phyloP scores from a whole-genome alignment of 2,113 vertebrate species.

The Anguilla rostrata region DNA sequence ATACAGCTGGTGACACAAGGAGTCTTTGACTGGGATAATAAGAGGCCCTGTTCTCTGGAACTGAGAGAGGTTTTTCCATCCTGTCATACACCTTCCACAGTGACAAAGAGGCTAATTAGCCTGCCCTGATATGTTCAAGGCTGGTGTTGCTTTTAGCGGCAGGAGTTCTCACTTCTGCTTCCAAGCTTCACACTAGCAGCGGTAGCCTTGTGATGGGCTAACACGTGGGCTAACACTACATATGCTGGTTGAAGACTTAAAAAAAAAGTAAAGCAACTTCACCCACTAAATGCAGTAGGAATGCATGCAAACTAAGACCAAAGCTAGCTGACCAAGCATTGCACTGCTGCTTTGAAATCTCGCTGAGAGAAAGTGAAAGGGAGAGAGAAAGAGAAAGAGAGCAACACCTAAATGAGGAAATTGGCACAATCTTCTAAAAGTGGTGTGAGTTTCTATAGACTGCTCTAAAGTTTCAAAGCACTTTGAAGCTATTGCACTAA shows the following conservation, averaged over 20 bases:
- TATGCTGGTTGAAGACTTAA: too few species aligned
- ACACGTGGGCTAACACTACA: background rate
- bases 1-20: background rate
- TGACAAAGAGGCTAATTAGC: background rate
- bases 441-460: slow-evolving; percentile 11
- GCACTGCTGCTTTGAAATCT: background rate
- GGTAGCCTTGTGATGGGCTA: slow-evolving; percentile 6
- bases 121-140: background rate
- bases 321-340: too few species aligned
- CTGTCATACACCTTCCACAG: background rate
- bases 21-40: background rate
- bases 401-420: slow-evolving; percentile 7
- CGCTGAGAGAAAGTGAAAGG: background rate
- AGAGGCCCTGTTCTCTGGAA: background rate
- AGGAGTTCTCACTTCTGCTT: slow-evolving; percentile 1
- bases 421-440: slow-evolving; percentile 16
- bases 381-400: background rate
- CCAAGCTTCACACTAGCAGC: background rate
- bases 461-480: slow-evolving; percentile 1
- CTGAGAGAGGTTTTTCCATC: background rate
- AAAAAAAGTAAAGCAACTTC: background rate
- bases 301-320: too few species aligned
- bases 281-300: too few species aligned
- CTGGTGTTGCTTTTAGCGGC: slow-evolving; percentile 17
- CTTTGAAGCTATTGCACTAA: background rate